phyloP scores from a whole-genome alignment of 92 coral and sea anemone genomes.

The Heteractis magnifica region DNA sequence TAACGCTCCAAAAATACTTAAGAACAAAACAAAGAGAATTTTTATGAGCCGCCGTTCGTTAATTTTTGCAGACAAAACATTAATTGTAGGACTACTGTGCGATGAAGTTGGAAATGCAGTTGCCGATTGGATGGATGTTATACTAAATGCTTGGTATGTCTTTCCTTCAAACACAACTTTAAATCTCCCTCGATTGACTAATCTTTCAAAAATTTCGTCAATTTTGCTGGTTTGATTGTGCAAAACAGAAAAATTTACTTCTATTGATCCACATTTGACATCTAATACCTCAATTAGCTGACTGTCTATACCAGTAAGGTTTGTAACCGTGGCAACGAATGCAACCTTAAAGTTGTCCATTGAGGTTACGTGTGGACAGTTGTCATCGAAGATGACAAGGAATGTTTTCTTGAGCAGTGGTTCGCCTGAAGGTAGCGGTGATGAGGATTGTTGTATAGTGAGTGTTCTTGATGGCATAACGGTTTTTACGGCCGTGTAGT shows the following conservation, averaged over 20 bases:
- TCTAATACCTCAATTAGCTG: conserved; percentile 43
- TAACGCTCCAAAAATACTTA: conserved; percentile 53
- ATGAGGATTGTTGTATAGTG: not conserved
- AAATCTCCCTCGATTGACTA: conserved; percentile 39
- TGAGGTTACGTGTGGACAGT: conserved; percentile 40
- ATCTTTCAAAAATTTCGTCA: conserved; percentile 32
- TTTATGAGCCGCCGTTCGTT: conserved; percentile 31
- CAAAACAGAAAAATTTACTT: conserved; percentile 52
- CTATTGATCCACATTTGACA: conserved; percentile 65
- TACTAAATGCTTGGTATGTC: conserved; percentile 44
- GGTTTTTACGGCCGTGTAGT: not conserved
- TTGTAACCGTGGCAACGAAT: conserved; percentile 36
- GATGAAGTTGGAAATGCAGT: conserved; percentile 10
- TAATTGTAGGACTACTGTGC: conserved; percentile 7
- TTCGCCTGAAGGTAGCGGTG: not conserved
- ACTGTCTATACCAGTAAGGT: conserved; percentile 29
- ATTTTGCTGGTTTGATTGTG: conserved; percentile 30
- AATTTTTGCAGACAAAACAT: conserved; percentile 9
- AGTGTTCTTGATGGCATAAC: conserved; percentile 14
- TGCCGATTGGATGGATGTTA: conserved; percentile 23
- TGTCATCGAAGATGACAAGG: conserved; percentile 50
- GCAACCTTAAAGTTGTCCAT: conserved; percentile 35
- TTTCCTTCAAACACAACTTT: conserved; percentile 45
- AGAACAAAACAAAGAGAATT: conserved; percentile 48
- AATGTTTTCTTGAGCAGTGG: conserved; percentile 32